Base-by-base conservation (phyloP, 2,113 vertebrate species). In the Apodemus speciosus region DNA sequence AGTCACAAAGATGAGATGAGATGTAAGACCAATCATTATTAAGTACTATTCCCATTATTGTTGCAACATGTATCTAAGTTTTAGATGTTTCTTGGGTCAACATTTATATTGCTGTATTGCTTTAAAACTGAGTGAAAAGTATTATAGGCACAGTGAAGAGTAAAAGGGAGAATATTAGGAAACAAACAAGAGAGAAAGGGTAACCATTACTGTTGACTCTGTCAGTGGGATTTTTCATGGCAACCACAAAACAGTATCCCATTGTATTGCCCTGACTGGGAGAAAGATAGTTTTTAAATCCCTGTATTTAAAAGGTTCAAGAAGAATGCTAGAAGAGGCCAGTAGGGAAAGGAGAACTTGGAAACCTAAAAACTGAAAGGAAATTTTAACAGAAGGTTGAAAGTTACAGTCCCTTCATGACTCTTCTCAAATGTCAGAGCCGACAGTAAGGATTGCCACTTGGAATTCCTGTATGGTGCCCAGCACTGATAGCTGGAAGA, bases 21-120 rank as follows among this genome's bases (percentile, higher is more conserved):
- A 69, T 58, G 92, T 40, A 89, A 62, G 75, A 80, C 92, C 51
- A 35, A 64, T n/a, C 46, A 56, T 71, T 89, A 73, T 13, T 84
- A 68, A 90, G 16, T 71, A 83, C 77, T 75, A 73, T 92, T 79
- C 20, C 73, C 80, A 80, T 81, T 49, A 85, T n/a, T 68, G 64
- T 75, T 43, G 88, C 80, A 21, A 83, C 32, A 79, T 4, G 69
- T 35, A 72, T 32, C 53, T 77, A 68, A 23, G 7, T 91, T 88
- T 77, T 66, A 77, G 6, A 64, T 9, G 76, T 25, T 81, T 75
- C 27, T 91, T 58, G 68, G 46, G 86, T 81, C 27, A 75, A 35
- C 6, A 62, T 20, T 75, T 73, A 73, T 9, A 32, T 73, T 38
- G n/a, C 62, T 87, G 89, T 9, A 32, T 73, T 51, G 43, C 62